Evolutionary conservation across 2,888 invertebrate species (phyloP).

Genomic region (Tachina grossa): DNA sequence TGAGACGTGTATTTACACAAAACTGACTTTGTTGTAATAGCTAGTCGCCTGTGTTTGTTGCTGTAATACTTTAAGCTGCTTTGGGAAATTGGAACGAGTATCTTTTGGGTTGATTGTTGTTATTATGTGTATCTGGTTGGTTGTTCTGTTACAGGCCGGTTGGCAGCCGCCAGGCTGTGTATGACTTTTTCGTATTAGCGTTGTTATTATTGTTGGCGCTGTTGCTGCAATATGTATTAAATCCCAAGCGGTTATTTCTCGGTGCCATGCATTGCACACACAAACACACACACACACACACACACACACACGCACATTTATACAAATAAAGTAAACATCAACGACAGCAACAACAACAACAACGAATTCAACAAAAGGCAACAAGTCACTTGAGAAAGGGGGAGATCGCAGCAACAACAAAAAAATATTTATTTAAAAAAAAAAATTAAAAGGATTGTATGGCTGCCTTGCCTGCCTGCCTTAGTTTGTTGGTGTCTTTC

Average conservation of each 20-base stretch:
- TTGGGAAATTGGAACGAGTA: conserved; percentile 65
- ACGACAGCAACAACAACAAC: not conserved
- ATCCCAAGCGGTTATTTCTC: conserved; percentile 55
- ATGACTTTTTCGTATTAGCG: conserved; percentile 23
- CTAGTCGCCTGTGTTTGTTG: conserved; percentile 22
- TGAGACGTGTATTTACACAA: conserved; percentile 63
- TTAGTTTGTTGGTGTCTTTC: conserved; percentile 51
- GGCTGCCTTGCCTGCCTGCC: conserved; percentile 30
- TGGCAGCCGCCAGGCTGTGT: conserved; percentile 43
- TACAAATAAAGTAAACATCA: conserved; percentile 26
- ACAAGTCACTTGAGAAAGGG: conserved; percentile 71
- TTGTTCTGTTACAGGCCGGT: conserved; percentile 44
- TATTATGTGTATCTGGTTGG: conserved; percentile 49
- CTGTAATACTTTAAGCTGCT: conserved; percentile 60
- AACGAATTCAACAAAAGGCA: conserved; percentile 32
- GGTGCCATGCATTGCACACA: conserved; percentile 52
- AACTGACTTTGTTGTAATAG: conserved; percentile 49
- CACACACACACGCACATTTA: conserved; percentile 9
- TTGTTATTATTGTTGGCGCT: not conserved
- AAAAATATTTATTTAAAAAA: conserved; percentile 43
- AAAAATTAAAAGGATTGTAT: conserved; percentile 61
- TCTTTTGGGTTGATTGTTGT: conserved; percentile 28
- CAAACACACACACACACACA: conserved; percentile 31
- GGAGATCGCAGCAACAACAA: conserved; percentile 57
- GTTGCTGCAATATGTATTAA: conserved; percentile 38